Evolutionary conservation across 1,140 invertebrate species (phyloP).

Genomic region (Thaumatotibia leucotreta): DNA sequence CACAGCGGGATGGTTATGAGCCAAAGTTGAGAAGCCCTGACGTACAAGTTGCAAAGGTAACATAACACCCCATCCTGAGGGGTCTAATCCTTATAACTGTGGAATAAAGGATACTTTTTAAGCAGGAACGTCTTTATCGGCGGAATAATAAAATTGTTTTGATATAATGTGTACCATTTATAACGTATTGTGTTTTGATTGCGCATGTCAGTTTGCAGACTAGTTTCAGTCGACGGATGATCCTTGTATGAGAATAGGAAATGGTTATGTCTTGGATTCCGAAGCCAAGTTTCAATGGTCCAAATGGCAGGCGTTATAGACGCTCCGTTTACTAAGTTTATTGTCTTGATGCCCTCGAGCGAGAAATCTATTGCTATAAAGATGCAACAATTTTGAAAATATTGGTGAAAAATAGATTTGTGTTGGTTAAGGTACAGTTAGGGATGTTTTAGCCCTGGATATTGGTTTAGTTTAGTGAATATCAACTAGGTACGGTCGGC

Average conservation of each 20-base stretch:
- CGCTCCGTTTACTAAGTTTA: slow-evolving; percentile 43
- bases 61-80: neutral
- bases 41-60: slow-evolving; percentile 34
- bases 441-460: too few relatives aligned
- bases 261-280: slow-evolving; percentile 60
- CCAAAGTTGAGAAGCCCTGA: slow-evolving; percentile 51
- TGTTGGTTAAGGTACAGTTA: neutral
- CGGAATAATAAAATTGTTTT: slow-evolving; percentile 18
- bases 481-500: too few relatives aligned
- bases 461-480: too few relatives aligned
- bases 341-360: slow-evolving; percentile 34
- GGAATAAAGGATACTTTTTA: slow-evolving; percentile 20
- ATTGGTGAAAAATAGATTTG: neutral
- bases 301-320: slow-evolving; percentile 46
- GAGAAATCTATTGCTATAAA: slow-evolving; percentile 17
- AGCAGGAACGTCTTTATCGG: neutral
- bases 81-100: slow-evolving; percentile 18
- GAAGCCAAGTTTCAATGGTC: slow-evolving; percentile 50
- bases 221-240: slow-evolving; percentile 53
- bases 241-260: slow-evolving; percentile 61
- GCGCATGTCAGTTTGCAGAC: slow-evolving; percentile 54
- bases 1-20: slow-evolving; percentile 64
- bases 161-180: slow-evolving; percentile 63
- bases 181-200: slow-evolving; percentile 74
- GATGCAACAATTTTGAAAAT: neutral